Percentiles rank a stretch among this genome's conserved stretches.
These are phyloP conservation scores for Lucinisca nassula DNA, from an alignment of 2,888 invertebrate genomes.

Conservation along the genomic window DNA sequence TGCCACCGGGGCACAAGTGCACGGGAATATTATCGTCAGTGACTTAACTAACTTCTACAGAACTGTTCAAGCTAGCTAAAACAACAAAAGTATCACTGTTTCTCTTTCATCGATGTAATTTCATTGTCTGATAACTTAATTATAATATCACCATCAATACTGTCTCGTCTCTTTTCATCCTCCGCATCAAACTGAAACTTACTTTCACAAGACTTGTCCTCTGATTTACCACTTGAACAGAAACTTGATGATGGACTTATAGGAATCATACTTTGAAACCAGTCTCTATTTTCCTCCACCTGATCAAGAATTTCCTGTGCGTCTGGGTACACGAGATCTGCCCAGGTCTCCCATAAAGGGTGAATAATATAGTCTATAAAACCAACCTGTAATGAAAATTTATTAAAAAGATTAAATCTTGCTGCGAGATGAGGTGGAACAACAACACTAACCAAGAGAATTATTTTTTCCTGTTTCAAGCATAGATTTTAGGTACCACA, in stretches of 20 bases:
- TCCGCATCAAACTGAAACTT: conserved; percentile 82
- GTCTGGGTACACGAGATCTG: conserved; percentile 99
- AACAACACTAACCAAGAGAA: too few species aligned
- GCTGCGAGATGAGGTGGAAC: too few species aligned
- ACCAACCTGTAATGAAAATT: conserved; percentile 92
- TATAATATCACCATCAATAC: conserved; percentile 35
- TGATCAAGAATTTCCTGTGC: conserved; percentile 99
- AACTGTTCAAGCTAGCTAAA: conserved; percentile 2
- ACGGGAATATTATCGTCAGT: conserved; percentile 31
- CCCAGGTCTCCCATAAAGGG: conserved; percentile 99
- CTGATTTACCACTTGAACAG: conserved; percentile 74
- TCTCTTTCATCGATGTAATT: not conserved
- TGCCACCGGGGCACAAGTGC: conserved; percentile 44
- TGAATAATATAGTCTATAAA: conserved; percentile 99
- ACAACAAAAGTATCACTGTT: not conserved
- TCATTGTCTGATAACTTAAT: conserved; percentile 51
- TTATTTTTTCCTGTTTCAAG: too few species aligned
- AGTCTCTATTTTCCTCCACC: conserved; percentile 99
- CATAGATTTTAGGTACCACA: too few species aligned
- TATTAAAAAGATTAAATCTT: too few species aligned
- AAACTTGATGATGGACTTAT: conserved; percentile 92
- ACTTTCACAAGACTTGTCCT: conserved; percentile 68
- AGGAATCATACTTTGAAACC: conserved; percentile 97
- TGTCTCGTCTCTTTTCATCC: conserved; percentile 68
- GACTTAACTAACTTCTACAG: conserved; percentile 26